phyloP scores from a whole-genome alignment of 2,888 invertebrate genomes.

The Eustalomyia histrio region DNA sequence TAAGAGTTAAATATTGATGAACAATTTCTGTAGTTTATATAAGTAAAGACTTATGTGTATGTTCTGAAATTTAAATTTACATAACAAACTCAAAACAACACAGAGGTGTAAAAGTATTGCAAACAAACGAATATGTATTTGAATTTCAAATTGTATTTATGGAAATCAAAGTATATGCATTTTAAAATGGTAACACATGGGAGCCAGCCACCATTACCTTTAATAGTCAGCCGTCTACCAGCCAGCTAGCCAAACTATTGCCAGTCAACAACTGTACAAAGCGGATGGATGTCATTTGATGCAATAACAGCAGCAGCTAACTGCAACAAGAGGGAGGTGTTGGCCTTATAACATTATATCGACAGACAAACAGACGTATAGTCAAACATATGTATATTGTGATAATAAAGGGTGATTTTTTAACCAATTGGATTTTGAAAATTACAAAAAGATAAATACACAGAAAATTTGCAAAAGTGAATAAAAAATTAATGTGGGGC shows the following conservation, averaged over 20 bases:
- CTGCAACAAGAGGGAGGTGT: slow-evolving; percentile 1
- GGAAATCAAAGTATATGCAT: slow-evolving; percentile 28
- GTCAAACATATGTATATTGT: slow-evolving; percentile 10
- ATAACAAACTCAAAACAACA: too few species aligned
- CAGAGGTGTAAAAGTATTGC: too few species aligned
- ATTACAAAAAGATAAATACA: too few species aligned
- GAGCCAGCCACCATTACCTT: slow-evolving; percentile 52
- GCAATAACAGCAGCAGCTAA: background rate
- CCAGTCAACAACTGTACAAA: background rate
- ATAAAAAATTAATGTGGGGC: too few species aligned
- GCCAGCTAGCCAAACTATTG: background rate
- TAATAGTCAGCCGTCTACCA: background rate
- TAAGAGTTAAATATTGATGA: too few species aligned
- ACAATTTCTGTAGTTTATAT: too few species aligned
- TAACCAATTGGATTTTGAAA: too few species aligned
- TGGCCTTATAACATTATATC: slow-evolving; percentile 12
- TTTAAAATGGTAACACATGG: slow-evolving; percentile 52
- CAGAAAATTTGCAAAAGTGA: too few species aligned
- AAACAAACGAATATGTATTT: background rate
- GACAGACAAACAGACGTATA: background rate
- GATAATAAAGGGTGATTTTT: too few species aligned
- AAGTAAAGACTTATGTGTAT: too few species aligned
- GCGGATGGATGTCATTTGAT: background rate
- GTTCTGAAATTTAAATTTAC: too few species aligned
- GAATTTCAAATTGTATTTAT: slow-evolving; percentile 8